These are phyloP conservation scores for Ficedula albicollis DNA, from an alignment of 2,797 vertebrate genomes.

Conservation along the genomic window DNA sequence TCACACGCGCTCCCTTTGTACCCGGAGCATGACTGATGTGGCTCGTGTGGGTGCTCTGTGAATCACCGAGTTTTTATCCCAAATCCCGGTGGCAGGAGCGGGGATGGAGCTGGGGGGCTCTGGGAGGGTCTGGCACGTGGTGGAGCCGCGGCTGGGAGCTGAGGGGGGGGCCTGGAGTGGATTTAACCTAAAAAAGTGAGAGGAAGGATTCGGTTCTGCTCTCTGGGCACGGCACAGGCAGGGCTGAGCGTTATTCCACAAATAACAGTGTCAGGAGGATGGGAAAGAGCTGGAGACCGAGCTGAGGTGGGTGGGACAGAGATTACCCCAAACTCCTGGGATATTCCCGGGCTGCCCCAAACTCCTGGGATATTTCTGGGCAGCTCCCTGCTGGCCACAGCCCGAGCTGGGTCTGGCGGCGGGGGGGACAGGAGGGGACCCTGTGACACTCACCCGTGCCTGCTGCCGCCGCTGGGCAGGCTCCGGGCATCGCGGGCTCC, in stretches of 20 bases:
- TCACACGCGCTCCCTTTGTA: constrained; percentile 9
- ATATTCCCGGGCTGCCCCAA: too few species aligned
- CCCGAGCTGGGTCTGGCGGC: too few species aligned
- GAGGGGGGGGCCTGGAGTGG: not conserved
- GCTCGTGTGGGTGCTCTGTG: constrained; percentile 14
- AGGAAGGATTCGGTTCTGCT: accelerated
- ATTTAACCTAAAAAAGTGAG: not conserved
- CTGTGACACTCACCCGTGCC: too few species aligned
- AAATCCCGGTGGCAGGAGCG: not conserved
- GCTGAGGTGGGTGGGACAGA: accelerated
- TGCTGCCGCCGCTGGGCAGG: too few species aligned
- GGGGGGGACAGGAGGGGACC: too few species aligned
- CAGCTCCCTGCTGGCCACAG: too few species aligned
- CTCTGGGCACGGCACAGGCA: accelerated
- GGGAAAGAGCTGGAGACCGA: not conserved
- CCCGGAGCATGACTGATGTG: not conserved
- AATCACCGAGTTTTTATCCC: not conserved
- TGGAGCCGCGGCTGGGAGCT: not conserved
- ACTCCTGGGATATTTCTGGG: too few species aligned
- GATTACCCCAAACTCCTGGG: not conserved
- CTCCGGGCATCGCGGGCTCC: too few species aligned
- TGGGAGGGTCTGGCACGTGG: accelerated
- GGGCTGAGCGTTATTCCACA: not conserved
- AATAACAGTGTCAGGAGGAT: accelerated
- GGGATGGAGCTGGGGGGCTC: too few species aligned